These are phyloP conservation scores for Ochlodes sylvanus DNA, from an alignment of 2,888 invertebrate species.

Conservation along the genomic window DNA sequence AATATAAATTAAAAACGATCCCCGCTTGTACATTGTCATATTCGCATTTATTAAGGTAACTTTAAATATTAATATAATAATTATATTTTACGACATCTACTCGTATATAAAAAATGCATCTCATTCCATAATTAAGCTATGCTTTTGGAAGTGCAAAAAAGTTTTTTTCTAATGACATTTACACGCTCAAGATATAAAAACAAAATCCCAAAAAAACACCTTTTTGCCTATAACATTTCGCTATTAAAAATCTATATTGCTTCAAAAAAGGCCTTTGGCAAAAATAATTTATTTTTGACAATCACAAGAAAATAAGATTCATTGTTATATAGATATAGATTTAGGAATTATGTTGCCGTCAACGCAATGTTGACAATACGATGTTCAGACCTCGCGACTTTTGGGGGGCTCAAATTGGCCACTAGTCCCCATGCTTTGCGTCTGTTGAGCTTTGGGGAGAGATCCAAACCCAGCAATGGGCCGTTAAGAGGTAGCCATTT, in stretches of 20 bases:
- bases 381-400: no score
- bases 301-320: slow-evolving; percentile 1
- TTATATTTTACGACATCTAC: not conserved
- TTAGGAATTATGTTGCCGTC: not conserved
- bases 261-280: not conserved
- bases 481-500: no score
- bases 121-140: slow-evolving; percentile 8
- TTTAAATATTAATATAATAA: not conserved
- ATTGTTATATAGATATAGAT: not conserved
- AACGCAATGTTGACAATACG: no score
- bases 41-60: slow-evolving; percentile 8
- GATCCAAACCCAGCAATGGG: no score
- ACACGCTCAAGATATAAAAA: not conserved
- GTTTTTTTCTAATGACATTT: not conserved
- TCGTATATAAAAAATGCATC: slow-evolving; percentile 6
- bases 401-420: no score
- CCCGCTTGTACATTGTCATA: not conserved
- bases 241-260: slow-evolving; percentile 11
- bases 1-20: not conserved
- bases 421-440: no score
- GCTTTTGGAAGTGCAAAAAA: not conserved
- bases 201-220: not conserved
- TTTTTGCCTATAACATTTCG: not conserved
- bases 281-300: slow-evolving; percentile 6
- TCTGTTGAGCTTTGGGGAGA: no score